Evolutionary conservation across 1,140 invertebrate genomes (phyloP).

Genomic region (Steinernema feltiae): DNA sequence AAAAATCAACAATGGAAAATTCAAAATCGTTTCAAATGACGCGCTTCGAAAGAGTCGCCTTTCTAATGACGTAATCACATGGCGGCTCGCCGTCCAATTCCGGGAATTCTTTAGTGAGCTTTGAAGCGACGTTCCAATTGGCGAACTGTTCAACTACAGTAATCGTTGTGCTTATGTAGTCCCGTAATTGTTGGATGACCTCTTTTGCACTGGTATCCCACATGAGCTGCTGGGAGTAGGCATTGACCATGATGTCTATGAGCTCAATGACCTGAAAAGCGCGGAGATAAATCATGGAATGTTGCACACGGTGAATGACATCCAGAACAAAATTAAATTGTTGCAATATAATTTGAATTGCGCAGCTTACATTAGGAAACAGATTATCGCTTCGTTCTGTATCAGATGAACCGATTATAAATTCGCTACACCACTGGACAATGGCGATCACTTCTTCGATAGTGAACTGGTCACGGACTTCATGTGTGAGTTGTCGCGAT

Average conservation of each 20-base stretch:
- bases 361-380: not conserved
- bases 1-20: not conserved
- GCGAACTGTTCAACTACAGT: not conserved
- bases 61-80: not conserved
- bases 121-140: not conserved
- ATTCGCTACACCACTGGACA: not conserved
- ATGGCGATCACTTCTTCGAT: not conserved
- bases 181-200: not conserved
- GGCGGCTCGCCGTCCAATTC: not conserved
- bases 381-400: not conserved
- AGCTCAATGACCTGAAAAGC: not conserved
- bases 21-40: not conserved
- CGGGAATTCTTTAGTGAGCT: not conserved
- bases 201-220: not conserved
- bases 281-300: no score
- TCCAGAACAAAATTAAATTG: no score
- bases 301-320: no score
- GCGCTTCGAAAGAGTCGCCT: not conserved
- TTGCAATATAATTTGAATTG: not conserved
- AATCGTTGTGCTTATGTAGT: not conserved
- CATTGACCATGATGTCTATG: not conserved
- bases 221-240: conserved; percentile 7
- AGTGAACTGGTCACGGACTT: not conserved
- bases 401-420: not conserved
- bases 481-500: not conserved